These are phyloP conservation scores for Drosophila recens DNA, from an alignment of 2,888 invertebrate species.

Conservation along the genomic window DNA sequence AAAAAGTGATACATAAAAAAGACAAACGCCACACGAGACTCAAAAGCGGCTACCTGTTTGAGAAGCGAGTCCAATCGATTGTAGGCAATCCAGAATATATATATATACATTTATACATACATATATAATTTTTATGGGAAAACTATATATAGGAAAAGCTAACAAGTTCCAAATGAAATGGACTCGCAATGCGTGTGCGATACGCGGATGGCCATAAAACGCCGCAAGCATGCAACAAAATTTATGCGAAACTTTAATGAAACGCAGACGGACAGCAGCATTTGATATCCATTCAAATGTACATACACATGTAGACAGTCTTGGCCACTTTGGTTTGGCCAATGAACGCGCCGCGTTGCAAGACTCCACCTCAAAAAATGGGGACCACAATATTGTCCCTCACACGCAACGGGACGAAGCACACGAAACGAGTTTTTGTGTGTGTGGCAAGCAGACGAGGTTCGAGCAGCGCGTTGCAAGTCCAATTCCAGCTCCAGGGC, in stretches of 20 bases:
- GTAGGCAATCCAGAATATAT: slow-evolving; percentile 12
- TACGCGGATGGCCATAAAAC: slow-evolving; percentile 64
- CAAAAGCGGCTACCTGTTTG: slow-evolving; percentile 50
- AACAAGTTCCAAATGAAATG: slow-evolving; percentile 69
- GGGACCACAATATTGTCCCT: slow-evolving; percentile 53
- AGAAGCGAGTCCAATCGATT: slow-evolving; percentile 9
- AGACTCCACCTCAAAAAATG: slow-evolving; percentile 80
- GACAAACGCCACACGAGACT: slow-evolving; percentile 51
- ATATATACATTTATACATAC: slow-evolving; percentile 6
- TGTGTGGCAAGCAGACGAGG: slow-evolving; percentile 46
- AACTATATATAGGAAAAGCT: slow-evolving; percentile 58
- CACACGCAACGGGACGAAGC: slow-evolving; percentile 54
- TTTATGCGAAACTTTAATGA: slow-evolving; percentile 80
- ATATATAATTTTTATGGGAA: slow-evolving; percentile 43
- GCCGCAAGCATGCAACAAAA: slow-evolving; percentile 79
- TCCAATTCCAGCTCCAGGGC: slow-evolving; percentile 28
- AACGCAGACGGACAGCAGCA: slow-evolving; percentile 50
- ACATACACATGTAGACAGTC: slow-evolving; percentile 8
- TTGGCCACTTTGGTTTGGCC: slow-evolving; percentile 42
- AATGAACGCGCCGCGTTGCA: slow-evolving; percentile 62
- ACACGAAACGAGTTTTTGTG: slow-evolving; percentile 47
- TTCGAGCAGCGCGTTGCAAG: slow-evolving; percentile 49
- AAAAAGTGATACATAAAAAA: slow-evolving; percentile 49
- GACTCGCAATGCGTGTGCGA: slow-evolving; percentile 72
- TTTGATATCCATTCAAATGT: slow-evolving; percentile 18